phyloP scores from a whole-genome alignment of 1,140 invertebrate genomes.

The Dermatophagoides farinae region DNA sequence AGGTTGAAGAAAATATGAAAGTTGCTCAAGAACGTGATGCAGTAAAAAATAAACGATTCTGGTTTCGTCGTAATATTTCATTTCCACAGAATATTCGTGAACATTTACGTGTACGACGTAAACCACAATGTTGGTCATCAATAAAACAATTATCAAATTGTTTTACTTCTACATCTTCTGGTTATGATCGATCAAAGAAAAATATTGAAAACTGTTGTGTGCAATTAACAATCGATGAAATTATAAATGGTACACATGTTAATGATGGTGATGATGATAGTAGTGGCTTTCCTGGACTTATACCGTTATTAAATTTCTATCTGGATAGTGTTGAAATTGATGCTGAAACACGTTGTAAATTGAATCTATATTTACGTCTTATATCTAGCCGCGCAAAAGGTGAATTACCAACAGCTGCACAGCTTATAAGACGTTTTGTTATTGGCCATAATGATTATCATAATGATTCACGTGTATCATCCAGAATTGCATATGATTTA shows the following conservation, averaged over 20 bases:
- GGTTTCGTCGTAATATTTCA: slow-evolving; percentile 60
- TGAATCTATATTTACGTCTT: slow-evolving; percentile 85
- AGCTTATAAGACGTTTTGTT: slow-evolving; percentile 82
- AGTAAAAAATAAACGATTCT: slow-evolving; percentile 57
- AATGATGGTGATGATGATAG: slow-evolving; percentile 28
- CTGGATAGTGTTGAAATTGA: slow-evolving; percentile 80
- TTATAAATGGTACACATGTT: slow-evolving; percentile 79
- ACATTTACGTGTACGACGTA: neutral
- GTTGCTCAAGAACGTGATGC: slow-evolving; percentile 77
- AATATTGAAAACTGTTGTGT: slow-evolving; percentile 13
- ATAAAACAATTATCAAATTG: slow-evolving; percentile 12
- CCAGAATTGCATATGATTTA: slow-evolving; percentile 81
- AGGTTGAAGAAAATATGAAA: slow-evolving; percentile 95
- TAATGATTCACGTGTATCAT: slow-evolving; percentile 67
- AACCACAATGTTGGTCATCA: slow-evolving; percentile 17
- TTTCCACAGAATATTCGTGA: neutral
- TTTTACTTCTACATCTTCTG: neutral
- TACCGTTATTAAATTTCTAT: slow-evolving; percentile 80
- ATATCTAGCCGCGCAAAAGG: slow-evolving; percentile 75
- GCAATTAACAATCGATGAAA: slow-evolving; percentile 77
- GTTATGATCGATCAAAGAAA: neutral
- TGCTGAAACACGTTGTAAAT: slow-evolving; percentile 85
- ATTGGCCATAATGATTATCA: slow-evolving; percentile 65
- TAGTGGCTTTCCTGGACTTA: slow-evolving; percentile 62
- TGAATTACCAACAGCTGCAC: slow-evolving; percentile 59